Conservation (phyloP, 2,797 vertebrate species). For the Myotis findleyi region DNA sequence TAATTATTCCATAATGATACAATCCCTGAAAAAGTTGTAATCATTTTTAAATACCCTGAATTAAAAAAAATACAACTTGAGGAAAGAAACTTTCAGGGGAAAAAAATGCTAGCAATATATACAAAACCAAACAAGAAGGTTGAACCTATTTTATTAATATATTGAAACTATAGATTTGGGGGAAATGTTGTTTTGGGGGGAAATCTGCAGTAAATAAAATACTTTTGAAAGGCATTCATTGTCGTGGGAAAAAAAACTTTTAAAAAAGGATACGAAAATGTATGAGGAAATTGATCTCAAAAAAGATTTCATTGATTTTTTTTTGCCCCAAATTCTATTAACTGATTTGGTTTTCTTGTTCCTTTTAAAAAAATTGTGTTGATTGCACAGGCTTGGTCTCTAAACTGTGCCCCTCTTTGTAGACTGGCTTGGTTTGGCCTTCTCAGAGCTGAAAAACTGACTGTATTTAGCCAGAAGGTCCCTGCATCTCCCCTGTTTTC, state of each 20-base stretch:
- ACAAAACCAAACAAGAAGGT: slow-evolving; percentile 4
- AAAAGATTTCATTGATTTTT: slow-evolving; percentile 46
- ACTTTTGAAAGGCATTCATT: slow-evolving; percentile 33
- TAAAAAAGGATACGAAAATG: slow-evolving; percentile 29
- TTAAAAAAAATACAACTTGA: slow-evolving; percentile 9
- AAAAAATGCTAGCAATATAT: slow-evolving; percentile 44
- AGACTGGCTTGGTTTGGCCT: not conserved
- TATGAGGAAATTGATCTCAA: slow-evolving; percentile 54
- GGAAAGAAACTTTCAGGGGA: not conserved
- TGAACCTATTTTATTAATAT: slow-evolving; percentile 37
- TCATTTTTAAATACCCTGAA: slow-evolving; percentile 56
- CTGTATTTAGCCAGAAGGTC: not conserved
- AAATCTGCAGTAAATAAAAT: slow-evolving; percentile 52
- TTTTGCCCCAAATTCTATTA: slow-evolving; percentile 49
- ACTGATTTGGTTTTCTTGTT: slow-evolving; percentile 25
- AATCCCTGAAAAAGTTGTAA: slow-evolving; percentile 61
- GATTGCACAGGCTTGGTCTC: not conserved
- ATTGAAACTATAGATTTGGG: slow-evolving; percentile 35
- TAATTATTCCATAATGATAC: slow-evolving; percentile 56
- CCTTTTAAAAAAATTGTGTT: not conserved
- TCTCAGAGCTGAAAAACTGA: not conserved
- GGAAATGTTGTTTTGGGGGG: not conserved
- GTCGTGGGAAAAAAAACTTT: not conserved
- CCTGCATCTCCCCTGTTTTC: not conserved
- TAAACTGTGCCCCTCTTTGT: not conserved